A percentile compares a stretch with the other conserved stretches of the same genome.
phyloP scores from a whole-genome alignment of 2,113 vertebrate species.

The Dasyornis broadbenti region DNA sequence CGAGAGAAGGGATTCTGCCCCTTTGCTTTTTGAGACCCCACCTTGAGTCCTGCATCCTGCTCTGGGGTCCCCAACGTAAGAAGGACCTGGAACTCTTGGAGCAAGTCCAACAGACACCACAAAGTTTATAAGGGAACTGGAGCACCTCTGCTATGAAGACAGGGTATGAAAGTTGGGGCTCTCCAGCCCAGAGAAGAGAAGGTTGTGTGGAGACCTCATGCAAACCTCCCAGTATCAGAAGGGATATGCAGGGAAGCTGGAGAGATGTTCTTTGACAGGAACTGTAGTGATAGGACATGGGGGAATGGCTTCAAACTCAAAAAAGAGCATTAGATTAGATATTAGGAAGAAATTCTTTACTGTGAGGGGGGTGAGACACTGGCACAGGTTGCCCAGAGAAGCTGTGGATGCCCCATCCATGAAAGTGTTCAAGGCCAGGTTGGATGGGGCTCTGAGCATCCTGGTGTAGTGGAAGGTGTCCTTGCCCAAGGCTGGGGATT shows the following conservation, averaged over 20 bases:
- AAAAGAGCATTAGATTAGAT: background rate
- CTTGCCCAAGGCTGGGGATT: background rate
- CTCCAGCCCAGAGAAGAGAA: background rate
- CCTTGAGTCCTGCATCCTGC: background rate
- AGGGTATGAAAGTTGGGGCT: background rate
- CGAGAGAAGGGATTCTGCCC: background rate
- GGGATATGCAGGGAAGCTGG: background rate
- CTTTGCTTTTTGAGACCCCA: background rate
- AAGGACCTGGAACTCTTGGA: background rate
- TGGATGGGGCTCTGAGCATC: background rate
- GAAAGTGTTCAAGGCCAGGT: background rate
- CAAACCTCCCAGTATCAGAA: background rate
- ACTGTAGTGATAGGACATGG: background rate
- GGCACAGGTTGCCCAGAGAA: background rate
- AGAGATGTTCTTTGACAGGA: background rate
- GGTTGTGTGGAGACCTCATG: background rate
- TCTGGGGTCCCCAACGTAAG: background rate
- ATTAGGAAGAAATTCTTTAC: background rate
- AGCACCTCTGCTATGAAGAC: background rate
- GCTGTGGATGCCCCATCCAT: background rate
- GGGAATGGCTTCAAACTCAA: background rate
- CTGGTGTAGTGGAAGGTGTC: background rate
- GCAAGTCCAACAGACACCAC: background rate
- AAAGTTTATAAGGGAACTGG: background rate
- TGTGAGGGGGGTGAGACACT: background rate